These are phyloP conservation scores for Enoplosus armatus DNA, from an alignment of 2,797 vertebrate genomes.

Conservation along the genomic window DNA sequence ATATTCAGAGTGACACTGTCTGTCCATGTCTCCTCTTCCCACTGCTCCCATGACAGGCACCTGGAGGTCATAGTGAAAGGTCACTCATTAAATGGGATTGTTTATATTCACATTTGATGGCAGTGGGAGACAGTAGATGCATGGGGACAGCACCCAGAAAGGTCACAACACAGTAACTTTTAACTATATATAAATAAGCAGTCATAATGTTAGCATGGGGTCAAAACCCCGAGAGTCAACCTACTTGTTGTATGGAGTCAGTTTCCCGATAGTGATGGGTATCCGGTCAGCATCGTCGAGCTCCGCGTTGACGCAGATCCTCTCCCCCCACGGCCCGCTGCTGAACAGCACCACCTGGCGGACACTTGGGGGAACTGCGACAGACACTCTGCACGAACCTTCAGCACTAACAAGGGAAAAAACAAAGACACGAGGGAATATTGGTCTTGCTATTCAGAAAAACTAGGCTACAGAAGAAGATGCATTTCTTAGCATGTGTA, in stretches of 20 bases:
- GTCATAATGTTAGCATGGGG: not conserved
- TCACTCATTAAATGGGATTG: not conserved
- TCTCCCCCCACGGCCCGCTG: constrained; percentile 80
- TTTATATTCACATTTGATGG: not conserved
- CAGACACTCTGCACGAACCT: constrained; percentile 62
- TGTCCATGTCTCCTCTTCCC: constrained; percentile 83
- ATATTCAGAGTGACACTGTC: constrained; percentile 74
- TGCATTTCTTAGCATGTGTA: not conserved
- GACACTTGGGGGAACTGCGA: constrained; percentile 73
- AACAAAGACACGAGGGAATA: not conserved
- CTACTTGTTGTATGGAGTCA: constrained; percentile 86
- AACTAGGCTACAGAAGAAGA: accelerated
- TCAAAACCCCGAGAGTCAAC: not conserved
- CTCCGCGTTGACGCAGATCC: constrained; percentile 80
- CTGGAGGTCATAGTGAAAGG: constrained; percentile 54
- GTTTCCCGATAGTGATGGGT: constrained; percentile 81
- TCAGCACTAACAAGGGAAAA: constrained; percentile 44
- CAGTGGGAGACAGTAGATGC: not conserved
- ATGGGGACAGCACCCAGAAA: not conserved
- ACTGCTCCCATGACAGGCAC: constrained; percentile 85
- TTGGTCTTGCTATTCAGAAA: accelerated
- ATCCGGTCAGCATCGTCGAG: constrained; percentile 73
- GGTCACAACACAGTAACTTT: not conserved
- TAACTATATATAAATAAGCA: too few relatives aligned
- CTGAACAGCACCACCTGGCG: constrained; percentile 86